Conservation (phyloP, 2,797 vertebrate genomes). For the Melanotaenia boesemani region DNA sequence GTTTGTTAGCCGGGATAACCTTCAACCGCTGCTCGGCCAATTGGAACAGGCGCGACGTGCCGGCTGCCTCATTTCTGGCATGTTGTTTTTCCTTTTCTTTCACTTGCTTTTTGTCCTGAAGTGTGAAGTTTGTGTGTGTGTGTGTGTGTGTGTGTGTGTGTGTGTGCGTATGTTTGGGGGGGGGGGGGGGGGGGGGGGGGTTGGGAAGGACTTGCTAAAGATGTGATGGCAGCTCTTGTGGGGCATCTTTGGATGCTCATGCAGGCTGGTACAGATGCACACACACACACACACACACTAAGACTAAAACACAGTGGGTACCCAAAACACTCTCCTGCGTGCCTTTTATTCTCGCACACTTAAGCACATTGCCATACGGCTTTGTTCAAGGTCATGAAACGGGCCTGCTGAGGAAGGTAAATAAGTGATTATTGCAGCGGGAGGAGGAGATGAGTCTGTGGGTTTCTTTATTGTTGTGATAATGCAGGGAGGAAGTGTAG, state of each 20-base stretch:
- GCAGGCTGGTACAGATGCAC: slow-evolving; percentile 27
- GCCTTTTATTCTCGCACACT: slow-evolving; percentile 40
- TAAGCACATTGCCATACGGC: slow-evolving; percentile 35
- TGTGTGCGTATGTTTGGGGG: not conserved
- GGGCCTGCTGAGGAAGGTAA: slow-evolving; percentile 58
- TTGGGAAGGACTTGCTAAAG: slow-evolving; percentile 21
- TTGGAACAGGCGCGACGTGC: slow-evolving; percentile 71
- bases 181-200: not conserved
- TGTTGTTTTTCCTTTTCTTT: slow-evolving; percentile 33
- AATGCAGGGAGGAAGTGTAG: slow-evolving; percentile 53
- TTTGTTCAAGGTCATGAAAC: slow-evolving; percentile 71
- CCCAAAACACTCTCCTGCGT: slow-evolving; percentile 19
- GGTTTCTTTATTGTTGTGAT: slow-evolving; percentile 71
- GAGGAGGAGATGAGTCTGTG: slow-evolving; percentile 52
- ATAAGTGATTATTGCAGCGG: slow-evolving; percentile 68
- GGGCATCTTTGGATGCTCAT: slow-evolving; percentile 32
- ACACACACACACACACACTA: slow-evolving; percentile 12
- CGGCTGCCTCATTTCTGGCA: slow-evolving; percentile 63
- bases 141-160: not conserved
- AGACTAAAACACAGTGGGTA: slow-evolving; percentile 15
- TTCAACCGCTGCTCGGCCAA: slow-evolving; percentile 78
- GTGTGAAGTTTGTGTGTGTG: not conserved
- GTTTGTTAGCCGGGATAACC: slow-evolving; percentile 78
- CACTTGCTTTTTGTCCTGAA: slow-evolving; percentile 30
- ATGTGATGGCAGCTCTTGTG: slow-evolving; percentile 40